These are phyloP conservation scores for Pomacea maculata DNA, from an alignment of 1,140 invertebrate species.

Conservation along the genomic window DNA sequence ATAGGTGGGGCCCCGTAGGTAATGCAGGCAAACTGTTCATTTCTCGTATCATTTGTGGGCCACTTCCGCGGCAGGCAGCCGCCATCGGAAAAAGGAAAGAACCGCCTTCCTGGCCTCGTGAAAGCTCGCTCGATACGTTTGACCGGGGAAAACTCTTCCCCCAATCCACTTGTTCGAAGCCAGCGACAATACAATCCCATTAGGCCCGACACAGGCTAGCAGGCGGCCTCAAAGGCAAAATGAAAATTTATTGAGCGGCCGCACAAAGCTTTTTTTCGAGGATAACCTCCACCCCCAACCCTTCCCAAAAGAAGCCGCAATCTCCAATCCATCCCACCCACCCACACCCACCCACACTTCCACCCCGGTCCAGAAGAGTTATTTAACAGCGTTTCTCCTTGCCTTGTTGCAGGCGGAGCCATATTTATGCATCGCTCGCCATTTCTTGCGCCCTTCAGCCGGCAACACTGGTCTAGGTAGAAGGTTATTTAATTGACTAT, in stretches of 20 bases:
- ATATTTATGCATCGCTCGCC: not conserved
- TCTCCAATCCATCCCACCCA: not conserved
- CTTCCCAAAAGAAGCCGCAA: conserved; percentile 4
- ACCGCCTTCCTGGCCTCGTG: conserved; percentile 6
- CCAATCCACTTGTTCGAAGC: conserved; percentile 22
- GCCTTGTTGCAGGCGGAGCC: conserved; percentile 2
- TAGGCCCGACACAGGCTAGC: conserved; percentile 17
- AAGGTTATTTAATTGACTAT: conserved; percentile 24
- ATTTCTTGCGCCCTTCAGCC: conserved; percentile 15
- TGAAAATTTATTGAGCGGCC: conserved; percentile 22
- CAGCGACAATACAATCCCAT: conserved; percentile 24
- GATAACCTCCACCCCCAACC: not conserved
- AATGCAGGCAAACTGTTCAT: conserved; percentile 14
- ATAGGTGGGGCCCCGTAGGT: not conserved
- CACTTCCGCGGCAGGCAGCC: not conserved
- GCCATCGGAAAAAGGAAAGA: conserved; percentile 15
- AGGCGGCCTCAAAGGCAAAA: conserved; percentile 20
- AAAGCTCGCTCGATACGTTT: conserved; percentile 6
- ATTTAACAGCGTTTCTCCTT: conserved; percentile 19
- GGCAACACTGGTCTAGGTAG: not conserved
- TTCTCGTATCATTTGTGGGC: conserved; percentile 1
- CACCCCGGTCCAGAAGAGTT: not conserved
- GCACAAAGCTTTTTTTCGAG: conserved; percentile 8
- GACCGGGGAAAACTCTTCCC: not conserved
- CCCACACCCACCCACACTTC: too few relatives aligned